Evolutionary conservation across 1,140 invertebrate genomes (phyloP).

Genomic region (Hyphantria cunea): DNA sequence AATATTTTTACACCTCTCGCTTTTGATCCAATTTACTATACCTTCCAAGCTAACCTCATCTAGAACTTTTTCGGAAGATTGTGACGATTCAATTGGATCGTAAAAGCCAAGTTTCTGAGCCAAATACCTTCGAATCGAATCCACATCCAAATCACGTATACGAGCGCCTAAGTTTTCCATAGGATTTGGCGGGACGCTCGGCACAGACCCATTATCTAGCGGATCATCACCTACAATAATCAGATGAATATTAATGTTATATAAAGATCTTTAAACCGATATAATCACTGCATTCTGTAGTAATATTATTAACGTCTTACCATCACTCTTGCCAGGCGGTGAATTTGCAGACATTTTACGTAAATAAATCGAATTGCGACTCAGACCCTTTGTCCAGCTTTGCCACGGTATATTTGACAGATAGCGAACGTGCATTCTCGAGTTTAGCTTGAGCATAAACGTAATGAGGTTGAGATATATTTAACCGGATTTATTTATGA

Average conservation of each 20-base stretch:
- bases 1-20: conserved; percentile 91
- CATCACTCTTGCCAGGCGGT: conserved; percentile 68
- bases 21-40: conserved; percentile 81
- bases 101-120: conserved; percentile 76
- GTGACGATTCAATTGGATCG: conserved; percentile 49
- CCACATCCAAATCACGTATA: conserved; percentile 71
- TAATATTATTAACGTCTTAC: conserved; percentile 42
- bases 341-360: conserved; percentile 74
- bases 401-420: conserved; percentile 70
- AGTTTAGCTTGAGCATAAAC: conserved; percentile 4
- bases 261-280: too few species aligned
- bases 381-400: conserved; percentile 65
- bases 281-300: background rate
- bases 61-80: conserved; percentile 66
- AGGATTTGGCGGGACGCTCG: conserved; percentile 63
- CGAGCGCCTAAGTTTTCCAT: conserved; percentile 55
- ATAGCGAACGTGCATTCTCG: conserved; percentile 61
- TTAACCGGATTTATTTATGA: conserved; percentile 8
- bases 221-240: conserved; percentile 46
- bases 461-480: background rate
- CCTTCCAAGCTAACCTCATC: conserved; percentile 74
- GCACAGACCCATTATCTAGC: conserved; percentile 31
- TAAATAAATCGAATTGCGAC: conserved; percentile 64
- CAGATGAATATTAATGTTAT: too few species aligned
- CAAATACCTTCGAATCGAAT: conserved; percentile 72